Percentiles rank a stretch among this genome's conserved stretches.
These are phyloP conservation scores for Agrochola litura DNA, from an alignment of 2,888 invertebrate species.

Conservation along the genomic window DNA sequence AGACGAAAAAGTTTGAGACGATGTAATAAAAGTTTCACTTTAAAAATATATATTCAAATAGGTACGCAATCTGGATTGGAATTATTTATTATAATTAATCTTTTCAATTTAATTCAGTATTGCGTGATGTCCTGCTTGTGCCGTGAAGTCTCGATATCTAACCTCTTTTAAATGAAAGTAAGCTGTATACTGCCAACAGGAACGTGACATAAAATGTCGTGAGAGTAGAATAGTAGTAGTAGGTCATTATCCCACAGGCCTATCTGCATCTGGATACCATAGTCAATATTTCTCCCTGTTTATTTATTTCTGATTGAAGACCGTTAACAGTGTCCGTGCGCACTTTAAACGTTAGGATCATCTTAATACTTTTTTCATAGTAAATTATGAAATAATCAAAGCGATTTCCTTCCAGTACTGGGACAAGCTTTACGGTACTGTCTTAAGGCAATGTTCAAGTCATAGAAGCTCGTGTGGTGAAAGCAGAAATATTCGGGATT, in stretches of 20 bases:
- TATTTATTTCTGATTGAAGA: not conserved
- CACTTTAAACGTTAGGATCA: not conserved
- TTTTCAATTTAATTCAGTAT: not conserved
- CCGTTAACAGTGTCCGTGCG: not conserved
- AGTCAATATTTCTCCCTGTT: not conserved
- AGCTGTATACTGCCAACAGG: not conserved
- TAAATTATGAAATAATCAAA: slow-evolving; percentile 5
- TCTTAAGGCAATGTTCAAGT: slow-evolving; percentile 75
- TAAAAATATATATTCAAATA: not conserved
- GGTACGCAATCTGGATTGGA: not conserved
- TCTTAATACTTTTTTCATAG: not conserved
- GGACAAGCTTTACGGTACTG: slow-evolving; percentile 70
- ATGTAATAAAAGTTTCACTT: too few species aligned
- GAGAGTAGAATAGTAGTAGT: slow-evolving; percentile 19
- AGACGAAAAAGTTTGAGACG: too few species aligned
- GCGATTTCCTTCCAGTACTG: slow-evolving; percentile 72
- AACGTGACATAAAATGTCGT: slow-evolving; percentile 5
- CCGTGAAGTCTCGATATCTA: not conserved
- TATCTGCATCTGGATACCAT: not conserved
- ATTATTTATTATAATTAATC: not conserved
- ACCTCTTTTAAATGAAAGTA: slow-evolving; percentile 1
- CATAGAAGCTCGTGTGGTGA: slow-evolving; percentile 83
- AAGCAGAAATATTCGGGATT: slow-evolving; percentile 84
- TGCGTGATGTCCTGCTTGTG: not conserved
- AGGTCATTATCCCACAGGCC: slow-evolving; percentile 1